phyloP scores from a whole-genome alignment of 2,113 vertebrate species.

The Xiphophorus hellerii region DNA sequence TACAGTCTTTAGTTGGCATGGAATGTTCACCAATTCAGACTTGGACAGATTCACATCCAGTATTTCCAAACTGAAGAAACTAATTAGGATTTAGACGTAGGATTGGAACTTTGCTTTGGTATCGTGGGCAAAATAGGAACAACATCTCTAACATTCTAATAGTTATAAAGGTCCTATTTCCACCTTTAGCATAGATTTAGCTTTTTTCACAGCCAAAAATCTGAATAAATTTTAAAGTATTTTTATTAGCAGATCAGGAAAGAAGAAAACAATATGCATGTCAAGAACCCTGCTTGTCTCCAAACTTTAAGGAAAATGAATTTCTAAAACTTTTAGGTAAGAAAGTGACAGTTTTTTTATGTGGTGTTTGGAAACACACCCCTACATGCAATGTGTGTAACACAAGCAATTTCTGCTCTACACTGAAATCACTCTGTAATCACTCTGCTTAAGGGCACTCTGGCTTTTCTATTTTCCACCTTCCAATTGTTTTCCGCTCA shows the following conservation, averaged over 20 bases:
- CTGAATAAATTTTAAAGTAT: no score
- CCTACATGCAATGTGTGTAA: conserved; percentile 3
- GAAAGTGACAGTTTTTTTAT: conserved; percentile 48
- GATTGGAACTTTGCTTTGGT: background rate
- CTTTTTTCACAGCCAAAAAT: background rate
- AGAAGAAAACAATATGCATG: background rate
- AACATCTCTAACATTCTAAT: background rate
- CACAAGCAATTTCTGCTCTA: conserved; percentile 51
- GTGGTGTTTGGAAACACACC: conserved; percentile 1
- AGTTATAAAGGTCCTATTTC: background rate
- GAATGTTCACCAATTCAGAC: background rate
- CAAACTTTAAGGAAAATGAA: background rate
- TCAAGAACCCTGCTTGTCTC: background rate
- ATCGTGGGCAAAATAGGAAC: background rate
- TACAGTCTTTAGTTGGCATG: background rate
- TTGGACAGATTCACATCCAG: background rate
- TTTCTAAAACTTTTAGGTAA: conserved; percentile 19
- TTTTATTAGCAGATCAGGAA: background rate
- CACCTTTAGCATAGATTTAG: background rate
- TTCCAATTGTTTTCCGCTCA: conserved; percentile 23
- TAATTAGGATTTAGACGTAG: background rate
- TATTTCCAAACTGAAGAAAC: background rate
- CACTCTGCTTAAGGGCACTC: conserved; percentile 50
- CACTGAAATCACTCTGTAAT: conserved; percentile 60
- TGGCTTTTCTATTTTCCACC: conserved; percentile 58